Base-by-base conservation (phyloP, 2,113 vertebrate species). In the Dendropsophus ebraccatus region DNA sequence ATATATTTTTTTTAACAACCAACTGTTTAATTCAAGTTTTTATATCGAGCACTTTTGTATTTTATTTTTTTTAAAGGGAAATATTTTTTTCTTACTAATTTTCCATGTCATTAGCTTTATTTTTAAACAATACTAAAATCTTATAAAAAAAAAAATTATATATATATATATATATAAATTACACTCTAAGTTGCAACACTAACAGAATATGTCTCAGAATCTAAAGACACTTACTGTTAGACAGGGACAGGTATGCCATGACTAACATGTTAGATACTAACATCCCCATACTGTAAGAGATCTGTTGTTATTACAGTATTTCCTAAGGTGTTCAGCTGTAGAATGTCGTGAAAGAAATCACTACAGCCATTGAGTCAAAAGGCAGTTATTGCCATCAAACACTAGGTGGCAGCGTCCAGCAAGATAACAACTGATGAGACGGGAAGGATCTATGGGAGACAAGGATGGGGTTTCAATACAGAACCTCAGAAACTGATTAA, bases 401-500 rank as follows among this genome's bases (percentile, higher is more conserved):
- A 96, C 93, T 85, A 95, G 96, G 93, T 95, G 95, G 95, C 87
- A 90, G 88, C 95, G 88, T 93, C 93, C 88, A 86, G 92, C 92
- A 93, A 93, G 89, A 88, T 78, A 91, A 45, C 28, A 5, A 7
- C 1, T 30, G 13, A 21, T 19, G 2, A 2, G 32, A 37, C 14
- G 72, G 12, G 5, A 21, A 16, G 8, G 1, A 4, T 0, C 11
- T 35, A 16, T 6, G 14, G 30, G 13, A 35, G 17, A 37, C 35
- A 25, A 47, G 3, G 62, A 32, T 19, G 12, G 23, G 0, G 72
- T n/a, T 28, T 75, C 45, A 50, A 75, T 75, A 19, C 25, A 76
- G 5, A 70, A 70, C 12, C 32, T 23, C 35, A 52, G 45, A 52
- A 52, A 49, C n/a, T 17, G 25, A 50, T 76, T 76, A 49, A 50